Evolutionary conservation across 2,113 vertebrate genomes (phyloP), one percentile per base, ranked within the genome.

Genomic region (Mesitornis unicolor): DNA sequence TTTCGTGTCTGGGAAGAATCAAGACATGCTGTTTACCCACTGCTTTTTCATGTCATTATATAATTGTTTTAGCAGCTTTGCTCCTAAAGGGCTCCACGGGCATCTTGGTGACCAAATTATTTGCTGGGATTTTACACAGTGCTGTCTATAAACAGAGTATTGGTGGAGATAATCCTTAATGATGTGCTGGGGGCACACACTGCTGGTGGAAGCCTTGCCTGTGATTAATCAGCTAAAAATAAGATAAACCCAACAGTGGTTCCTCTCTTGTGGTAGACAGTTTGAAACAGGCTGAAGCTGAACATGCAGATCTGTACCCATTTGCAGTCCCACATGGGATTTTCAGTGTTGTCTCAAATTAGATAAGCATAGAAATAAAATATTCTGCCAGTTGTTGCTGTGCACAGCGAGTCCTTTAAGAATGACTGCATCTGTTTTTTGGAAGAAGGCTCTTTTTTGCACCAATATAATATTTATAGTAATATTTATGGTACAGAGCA

Each of bases 51-150:
- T 21, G 16, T 64, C 38, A 33, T 86, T 51, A 26, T 21, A 3
- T 45, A 74, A 65, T 70, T 88, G 68, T 56, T 92, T 81, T 68
- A 92, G 79, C 83, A 92, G 68, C 75, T 86, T 86, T 81, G 13
- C 73, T 88, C 60, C 85, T 93, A 13, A 81, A 36, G 43, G 85
- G 40, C 69, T 90, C 56, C 40, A 13, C 1, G 0, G 33, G 6
- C 47, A 17, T 90, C 82, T 60, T 7, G 0, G 79, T 88, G 92
- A 68, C 92, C 87, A 60, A 10, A 42, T 80, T 67, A n/a, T 93
- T 96, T 94, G 71, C 82, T 93, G 82, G 79, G 82, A 63, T 92
- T 96, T 90, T 88, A 53, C 43, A 50, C 73, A 18, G 51, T 10
- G 31, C 85, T 95, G 43, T 96, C 88, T 70, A n/a, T n/a, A 86